Percentiles rank a stretch among this genome's conserved stretches.
These are phyloP conservation scores for Sesia bembeciformis DNA, from an alignment of 2,888 invertebrate species.

Conservation along the genomic window DNA sequence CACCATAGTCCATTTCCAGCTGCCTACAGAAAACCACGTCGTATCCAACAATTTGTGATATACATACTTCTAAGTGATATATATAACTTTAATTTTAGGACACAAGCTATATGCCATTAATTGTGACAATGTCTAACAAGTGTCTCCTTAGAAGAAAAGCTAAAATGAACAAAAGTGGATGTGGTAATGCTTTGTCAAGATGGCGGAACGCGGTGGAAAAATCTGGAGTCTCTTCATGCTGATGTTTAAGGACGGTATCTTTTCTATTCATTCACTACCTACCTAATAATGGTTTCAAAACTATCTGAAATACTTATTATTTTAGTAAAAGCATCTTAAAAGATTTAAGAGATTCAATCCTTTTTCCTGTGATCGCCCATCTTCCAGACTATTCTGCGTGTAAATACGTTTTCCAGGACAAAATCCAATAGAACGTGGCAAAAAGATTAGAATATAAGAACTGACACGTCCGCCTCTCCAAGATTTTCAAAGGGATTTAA, in stretches of 20 bases:
- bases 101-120: too few relatives aligned
- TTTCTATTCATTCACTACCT: neutral
- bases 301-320: neutral
- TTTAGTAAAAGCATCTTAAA: neutral
- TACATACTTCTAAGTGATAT: neutral
- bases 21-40: slow-evolving; percentile 46
- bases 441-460: slow-evolving; percentile 29
- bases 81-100: too few relatives aligned
- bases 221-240: neutral
- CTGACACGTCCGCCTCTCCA: slow-evolving; percentile 23
- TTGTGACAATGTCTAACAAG: too few relatives aligned
- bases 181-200: too few relatives aligned
- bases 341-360: neutral
- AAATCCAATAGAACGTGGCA: slow-evolving; percentile 41
- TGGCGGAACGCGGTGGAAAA: neutral
- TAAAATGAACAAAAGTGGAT: too few relatives aligned
- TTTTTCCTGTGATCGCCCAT: too few relatives aligned
- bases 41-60: slow-evolving; percentile 5
- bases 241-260: neutral
- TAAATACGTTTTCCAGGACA: slow-evolving; percentile 34
- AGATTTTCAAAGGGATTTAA: slow-evolving; percentile 41
- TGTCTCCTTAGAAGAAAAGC: too few relatives aligned
- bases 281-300: neutral
- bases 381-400: too few relatives aligned
- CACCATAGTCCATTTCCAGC: slow-evolving; percentile 45